phyloP scores from a whole-genome alignment of 1,140 invertebrate species.

The Hycleus cichorii region DNA sequence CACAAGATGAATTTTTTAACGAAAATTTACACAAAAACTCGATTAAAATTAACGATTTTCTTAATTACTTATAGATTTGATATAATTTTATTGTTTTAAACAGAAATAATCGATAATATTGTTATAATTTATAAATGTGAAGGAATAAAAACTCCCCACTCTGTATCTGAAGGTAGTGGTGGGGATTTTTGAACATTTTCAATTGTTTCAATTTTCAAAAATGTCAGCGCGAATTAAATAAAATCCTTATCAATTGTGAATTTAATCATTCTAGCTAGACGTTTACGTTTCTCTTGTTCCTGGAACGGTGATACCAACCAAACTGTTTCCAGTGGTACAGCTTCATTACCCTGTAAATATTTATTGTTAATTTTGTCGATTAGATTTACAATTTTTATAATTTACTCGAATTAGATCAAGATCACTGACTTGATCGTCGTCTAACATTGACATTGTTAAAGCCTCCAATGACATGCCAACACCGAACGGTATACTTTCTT shows the following conservation, averaged over 20 bases:
- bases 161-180: no score
- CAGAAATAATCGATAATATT: no score
- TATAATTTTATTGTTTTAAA: no score
- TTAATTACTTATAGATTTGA: no score
- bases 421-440: slow-evolving; percentile 31
- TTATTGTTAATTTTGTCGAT: neutral
- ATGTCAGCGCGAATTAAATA: slow-evolving; percentile 11
- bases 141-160: no score
- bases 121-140: no score
- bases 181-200: no score
- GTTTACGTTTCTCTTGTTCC: slow-evolving; percentile 20
- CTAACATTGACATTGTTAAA: slow-evolving; percentile 27
- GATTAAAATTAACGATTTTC: no score
- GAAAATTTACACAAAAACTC: no score
- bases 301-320: slow-evolving; percentile 29
- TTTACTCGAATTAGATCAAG: slow-evolving; percentile 26
- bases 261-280: slow-evolving; percentile 27
- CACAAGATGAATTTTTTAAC: no score
- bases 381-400: neutral
- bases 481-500: slow-evolving; percentile 19
- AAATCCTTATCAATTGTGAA: slow-evolving; percentile 24
- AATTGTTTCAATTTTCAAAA: no score
- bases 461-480: slow-evolving; percentile 32
- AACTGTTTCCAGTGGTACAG: slow-evolving; percentile 27
- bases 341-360: slow-evolving; percentile 25